Evolutionary conservation across 2,113 vertebrate species (phyloP), one percentile per base, ranked within the genome.

Genomic region (Symphodus melops): DNA sequence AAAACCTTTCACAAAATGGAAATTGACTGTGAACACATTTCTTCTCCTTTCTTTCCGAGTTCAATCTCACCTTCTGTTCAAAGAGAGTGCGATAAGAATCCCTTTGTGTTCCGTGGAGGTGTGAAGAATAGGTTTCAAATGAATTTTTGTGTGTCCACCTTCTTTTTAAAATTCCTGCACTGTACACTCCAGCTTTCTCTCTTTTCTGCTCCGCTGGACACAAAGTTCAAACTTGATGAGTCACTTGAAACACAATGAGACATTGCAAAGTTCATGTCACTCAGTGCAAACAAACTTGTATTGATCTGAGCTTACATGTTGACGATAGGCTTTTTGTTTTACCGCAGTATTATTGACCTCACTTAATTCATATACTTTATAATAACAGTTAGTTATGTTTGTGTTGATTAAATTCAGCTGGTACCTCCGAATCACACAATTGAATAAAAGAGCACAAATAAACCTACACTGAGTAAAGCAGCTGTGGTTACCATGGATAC

Each of bases 51-150:
- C 46, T 36, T 17, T 36, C 46, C 48, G 19, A 44, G 39, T 70
- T 7, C 9, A 25, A 48, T 63, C 48, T 68, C 46, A 42, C 25
- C 16, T 58, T 64, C 23, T 55, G n/a, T 46, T 37, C 33, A 53
- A 48, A 51, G 44, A 20, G 2, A 41, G 41, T 33, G 21, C 49
- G 52, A 68, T 21, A 53, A 39, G 17, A 53, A 42, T 39, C 11
- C 8, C 46, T 54, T 71, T 44, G 21, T 39, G 52, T 49, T 85
- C 44, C 53, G 42, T 70, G 36, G 8, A 8, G n/a, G 11, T n/a
- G 33, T 61, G 23, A 4, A 56, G 37, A 44, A 39, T 60, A 20
- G 7, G 16, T 48, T 48, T 17, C 39, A 33, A 33, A 33, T 33
- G 3, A 33, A 44, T 44, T 13, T 48, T 48, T 13, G 10, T 52